phyloP scores from a whole-genome alignment of 2,797 vertebrate genomes.

The Betta splendens region DNA sequence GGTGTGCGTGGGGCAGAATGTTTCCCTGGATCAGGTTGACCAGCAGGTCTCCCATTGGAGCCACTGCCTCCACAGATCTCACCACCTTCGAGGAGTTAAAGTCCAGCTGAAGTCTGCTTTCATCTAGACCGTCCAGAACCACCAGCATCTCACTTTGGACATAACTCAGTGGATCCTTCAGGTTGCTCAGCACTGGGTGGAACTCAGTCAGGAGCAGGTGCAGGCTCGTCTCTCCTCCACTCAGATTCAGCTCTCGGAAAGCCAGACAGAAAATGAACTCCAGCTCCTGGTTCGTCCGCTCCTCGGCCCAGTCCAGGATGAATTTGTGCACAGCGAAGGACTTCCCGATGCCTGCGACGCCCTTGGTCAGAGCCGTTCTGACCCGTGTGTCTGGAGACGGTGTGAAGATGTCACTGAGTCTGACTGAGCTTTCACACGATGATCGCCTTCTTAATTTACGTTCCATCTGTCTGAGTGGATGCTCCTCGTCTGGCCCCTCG shows the following conservation, averaged over 20 bases:
- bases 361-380: conserved; percentile 52
- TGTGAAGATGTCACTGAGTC: conserved; percentile 33
- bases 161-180: conserved; percentile 2
- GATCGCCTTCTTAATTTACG: fast-evolving
- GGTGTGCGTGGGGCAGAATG: conserved; percentile 36
- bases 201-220: conserved; percentile 34
- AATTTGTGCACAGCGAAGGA: conserved; percentile 66
- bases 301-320: conserved; percentile 60
- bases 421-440: fast-evolving
- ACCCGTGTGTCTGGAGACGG: background rate
- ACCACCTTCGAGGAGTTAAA: conserved; percentile 7
- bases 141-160: conserved; percentile 1
- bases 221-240: conserved; percentile 11
- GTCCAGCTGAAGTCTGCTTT: conserved; percentile 50
- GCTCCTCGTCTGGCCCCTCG: conserved; percentile 14
- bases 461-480: conserved; percentile 11
- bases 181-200: background rate
- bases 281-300: conserved; percentile 18
- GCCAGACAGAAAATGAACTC: conserved; percentile 51
- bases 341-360: conserved; percentile 67
- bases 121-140: conserved; percentile 68
- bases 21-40: conserved; percentile 55
- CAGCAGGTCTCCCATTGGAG: conserved; percentile 41
- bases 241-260: conserved; percentile 54
- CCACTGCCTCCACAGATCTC: conserved; percentile 10